Evolutionary conservation across 2,113 vertebrate genomes (phyloP).

Genomic region (Helogale parvula): DNA sequence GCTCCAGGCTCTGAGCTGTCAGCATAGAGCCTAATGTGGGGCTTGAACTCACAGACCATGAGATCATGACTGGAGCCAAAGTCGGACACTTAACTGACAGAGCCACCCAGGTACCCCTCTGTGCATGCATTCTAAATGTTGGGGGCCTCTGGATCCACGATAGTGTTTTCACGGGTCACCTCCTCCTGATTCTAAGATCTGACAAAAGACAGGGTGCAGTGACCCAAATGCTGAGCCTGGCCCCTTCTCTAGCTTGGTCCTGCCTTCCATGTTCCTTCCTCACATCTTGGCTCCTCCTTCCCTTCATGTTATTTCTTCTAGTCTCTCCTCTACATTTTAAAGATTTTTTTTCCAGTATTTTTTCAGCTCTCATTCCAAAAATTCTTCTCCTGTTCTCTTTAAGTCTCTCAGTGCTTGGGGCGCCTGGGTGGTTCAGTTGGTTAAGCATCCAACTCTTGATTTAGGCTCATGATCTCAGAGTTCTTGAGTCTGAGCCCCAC

Average conservation of each 20-base stretch:
- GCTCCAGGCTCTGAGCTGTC: too few relatives aligned
- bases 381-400: not conserved
- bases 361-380: not conserved
- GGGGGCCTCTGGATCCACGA: accelerated
- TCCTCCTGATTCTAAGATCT: not conserved
- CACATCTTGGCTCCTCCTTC: not conserved
- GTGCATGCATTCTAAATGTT: not conserved
- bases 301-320: not conserved
- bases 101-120: too few relatives aligned
- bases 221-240: too few relatives aligned
- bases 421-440: too few relatives aligned
- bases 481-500: too few relatives aligned
- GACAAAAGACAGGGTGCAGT: not conserved
- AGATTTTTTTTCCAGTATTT: not conserved
- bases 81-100: too few relatives aligned
- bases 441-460: too few relatives aligned
- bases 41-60: too few relatives aligned
- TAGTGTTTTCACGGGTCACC: not conserved
- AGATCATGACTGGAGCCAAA: too few relatives aligned
- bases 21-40: too few relatives aligned
- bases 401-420: not conserved
- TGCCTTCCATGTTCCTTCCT: not conserved
- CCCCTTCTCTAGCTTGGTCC: not conserved
- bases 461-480: too few relatives aligned
- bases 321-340: not conserved